Percentiles rank a stretch among this genome's conserved stretches.
phyloP scores from a whole-genome alignment of 2,113 vertebrate species.

The Amblyornis subalaris region DNA sequence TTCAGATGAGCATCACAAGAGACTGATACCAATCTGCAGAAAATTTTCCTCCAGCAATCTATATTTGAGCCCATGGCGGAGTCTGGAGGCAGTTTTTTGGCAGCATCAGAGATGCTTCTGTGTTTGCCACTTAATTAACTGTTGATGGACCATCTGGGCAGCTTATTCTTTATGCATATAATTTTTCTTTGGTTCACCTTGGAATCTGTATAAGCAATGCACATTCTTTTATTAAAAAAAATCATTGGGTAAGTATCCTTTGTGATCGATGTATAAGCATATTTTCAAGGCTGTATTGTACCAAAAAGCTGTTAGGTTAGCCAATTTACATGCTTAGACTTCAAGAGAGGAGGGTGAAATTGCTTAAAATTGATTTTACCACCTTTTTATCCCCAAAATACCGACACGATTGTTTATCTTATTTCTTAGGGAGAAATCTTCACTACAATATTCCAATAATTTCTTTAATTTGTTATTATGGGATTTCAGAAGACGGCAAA shows the following conservation, averaged over 20 bases:
- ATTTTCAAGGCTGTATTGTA: neutral
- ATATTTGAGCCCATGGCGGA: slow-evolving; percentile 2
- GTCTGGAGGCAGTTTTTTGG: slow-evolving; percentile 17
- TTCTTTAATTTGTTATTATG: neutral
- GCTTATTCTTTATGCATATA: neutral
- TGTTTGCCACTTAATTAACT: slow-evolving; percentile 59
- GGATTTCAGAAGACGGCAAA: neutral
- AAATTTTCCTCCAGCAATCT: neutral
- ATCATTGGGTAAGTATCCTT: neutral
- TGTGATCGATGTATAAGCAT: neutral
- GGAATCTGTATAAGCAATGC: neutral
- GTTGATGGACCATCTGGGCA: slow-evolving; percentile 54
- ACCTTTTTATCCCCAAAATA: neutral
- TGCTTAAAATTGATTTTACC: neutral
- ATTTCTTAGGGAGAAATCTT: neutral
- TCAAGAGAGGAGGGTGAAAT: neutral
- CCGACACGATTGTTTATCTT: neutral
- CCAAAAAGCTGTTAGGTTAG: neutral
- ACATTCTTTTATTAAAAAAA: neutral
- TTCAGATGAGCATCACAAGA: slow-evolving; percentile 16
- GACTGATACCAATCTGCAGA: neutral
- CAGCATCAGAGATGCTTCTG: neutral
- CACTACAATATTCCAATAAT: neutral
- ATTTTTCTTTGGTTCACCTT: slow-evolving; percentile 53
- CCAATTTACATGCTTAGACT: neutral